These are phyloP conservation scores for Parapristionchus giblindavisi DNA, from an alignment of 2,888 invertebrate genomes.

Conservation along the genomic window DNA sequence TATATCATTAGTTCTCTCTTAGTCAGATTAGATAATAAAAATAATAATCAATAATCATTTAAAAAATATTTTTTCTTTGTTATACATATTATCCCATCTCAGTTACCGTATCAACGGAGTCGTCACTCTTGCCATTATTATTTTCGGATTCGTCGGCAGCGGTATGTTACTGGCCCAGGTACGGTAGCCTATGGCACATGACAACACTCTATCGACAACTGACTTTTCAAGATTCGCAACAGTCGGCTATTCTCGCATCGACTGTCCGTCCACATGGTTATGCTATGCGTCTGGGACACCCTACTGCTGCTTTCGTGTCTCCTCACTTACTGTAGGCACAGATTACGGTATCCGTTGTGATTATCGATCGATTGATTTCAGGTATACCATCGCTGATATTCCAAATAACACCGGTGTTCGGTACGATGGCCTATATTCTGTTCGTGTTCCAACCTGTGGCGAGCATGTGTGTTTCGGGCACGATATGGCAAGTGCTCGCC, in stretches of 20 bases:
- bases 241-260: slow-evolving; percentile 66
- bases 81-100: too few species aligned
- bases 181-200: too few species aligned
- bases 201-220: too few species aligned
- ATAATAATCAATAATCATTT: too few species aligned
- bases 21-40: too few species aligned
- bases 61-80: too few species aligned
- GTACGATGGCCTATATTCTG: slow-evolving; percentile 65
- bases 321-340: slow-evolving; percentile 51
- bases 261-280: slow-evolving; percentile 62
- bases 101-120: too few species aligned
- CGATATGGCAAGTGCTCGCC: slow-evolving; percentile 69
- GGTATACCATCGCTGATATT: slow-evolving; percentile 50
- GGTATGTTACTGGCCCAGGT: too few species aligned
- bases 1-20: too few species aligned
- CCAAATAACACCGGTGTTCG: slow-evolving; percentile 53
- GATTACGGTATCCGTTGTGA: too few species aligned
- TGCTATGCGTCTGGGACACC: slow-evolving; percentile 67
- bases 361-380: background rate
- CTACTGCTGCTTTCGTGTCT: slow-evolving; percentile 61
- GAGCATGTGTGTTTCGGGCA: slow-evolving; percentile 66
- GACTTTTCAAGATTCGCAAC: slow-evolving; percentile 55
- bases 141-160: too few species aligned
- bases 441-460: slow-evolving; percentile 66
- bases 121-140: too few species aligned